Base-by-base conservation (phyloP, 2,888 invertebrate species). In the Orchestes rusci region DNA sequence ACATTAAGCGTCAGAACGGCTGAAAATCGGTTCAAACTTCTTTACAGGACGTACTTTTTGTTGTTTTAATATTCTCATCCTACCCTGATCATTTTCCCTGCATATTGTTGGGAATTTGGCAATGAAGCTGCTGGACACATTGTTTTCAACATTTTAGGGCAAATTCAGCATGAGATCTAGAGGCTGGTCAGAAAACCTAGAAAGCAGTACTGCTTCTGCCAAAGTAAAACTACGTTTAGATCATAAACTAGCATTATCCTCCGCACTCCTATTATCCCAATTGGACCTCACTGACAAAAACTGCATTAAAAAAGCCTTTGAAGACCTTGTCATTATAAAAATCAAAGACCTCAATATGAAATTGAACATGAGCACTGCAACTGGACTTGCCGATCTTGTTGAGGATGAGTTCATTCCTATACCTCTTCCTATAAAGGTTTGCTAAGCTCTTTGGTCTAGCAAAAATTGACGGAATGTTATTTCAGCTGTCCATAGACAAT, bases 341-440 rank as follows among this genome's bases (percentile, higher is more conserved):
- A 74, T 84, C 0, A 71, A 72, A 8, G 82, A 87, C 56, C 69
- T 88, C 38, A 72, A 70, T 42, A 65, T 89, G 53, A 73, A 77
- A 10, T 71, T 91, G 39, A 81, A 83, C 37, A 85, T 87, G 82
- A 88, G 87, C 61, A 87, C 88, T 0, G 75, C 90, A 0, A 76
- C 83, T 23, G 89, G 87, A 8, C 69, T 94, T 10, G 76, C 83
- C 0, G 92, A 91, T 66, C 76, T 94, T 52, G 73, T 85, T 1
- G 93, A 93, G 63, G 93, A 94, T 66, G 93, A 94, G 70, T 76
- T 88, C 27, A 74, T 86, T 16, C 79, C 79, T 2, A 77, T 81
- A 43, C 85, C 90, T 0, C 77, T 92, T 68, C 91, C 92, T 3
- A 72, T 91, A 59, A 79, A 87, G 73, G 88, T 89, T 65, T 66